A percentile compares a stretch with the other conserved stretches of the same genome.
phyloP scores from a whole-genome alignment of 2,797 vertebrate species.

The Gobio occitaniae region DNA sequence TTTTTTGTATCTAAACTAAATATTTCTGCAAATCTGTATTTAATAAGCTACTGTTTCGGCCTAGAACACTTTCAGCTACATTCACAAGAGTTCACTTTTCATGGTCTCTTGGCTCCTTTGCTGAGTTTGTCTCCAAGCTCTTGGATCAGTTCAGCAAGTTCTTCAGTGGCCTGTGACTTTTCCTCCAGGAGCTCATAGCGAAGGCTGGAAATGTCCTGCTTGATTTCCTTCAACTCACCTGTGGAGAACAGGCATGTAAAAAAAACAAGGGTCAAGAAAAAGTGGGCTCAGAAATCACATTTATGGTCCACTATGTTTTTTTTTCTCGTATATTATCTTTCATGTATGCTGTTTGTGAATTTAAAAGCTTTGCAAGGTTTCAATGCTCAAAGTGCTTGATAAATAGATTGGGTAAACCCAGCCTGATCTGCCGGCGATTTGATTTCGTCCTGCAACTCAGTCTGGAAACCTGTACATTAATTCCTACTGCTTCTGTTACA shows the following conservation, averaged over 20 bases:
- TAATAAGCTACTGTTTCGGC: too few species aligned
- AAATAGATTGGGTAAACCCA: too few species aligned
- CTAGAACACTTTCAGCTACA: slow-evolving; percentile 1
- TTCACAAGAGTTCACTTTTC: slow-evolving; percentile 2
- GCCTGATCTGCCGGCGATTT: too few species aligned
- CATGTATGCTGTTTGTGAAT: too few species aligned
- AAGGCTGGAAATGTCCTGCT: slow-evolving; percentile 87
- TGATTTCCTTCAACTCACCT: slow-evolving; percentile 88
- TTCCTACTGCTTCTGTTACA: too few species aligned
- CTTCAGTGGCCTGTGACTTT: slow-evolving; percentile 83
- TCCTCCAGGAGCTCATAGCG: slow-evolving; percentile 87
- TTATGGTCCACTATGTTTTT: background rate
- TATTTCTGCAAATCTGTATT: background rate
- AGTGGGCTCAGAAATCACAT: background rate
- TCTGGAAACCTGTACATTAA: too few species aligned
- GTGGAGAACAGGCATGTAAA: slow-evolving; percentile 33
- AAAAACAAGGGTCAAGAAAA: background rate
- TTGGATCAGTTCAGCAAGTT: slow-evolving; percentile 83
- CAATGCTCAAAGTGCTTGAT: too few species aligned
- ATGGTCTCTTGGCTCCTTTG: slow-evolving; percentile 76
- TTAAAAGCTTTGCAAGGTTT: too few species aligned
- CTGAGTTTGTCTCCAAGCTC: slow-evolving; percentile 86
- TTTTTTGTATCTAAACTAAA: slow-evolving; percentile 22
- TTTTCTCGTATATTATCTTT: too few species aligned
- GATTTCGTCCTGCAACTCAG: too few species aligned